Evolutionary conservation across 2,888 invertebrate species (phyloP).

Genomic region (Liopterus haemorrhoidalis): DNA sequence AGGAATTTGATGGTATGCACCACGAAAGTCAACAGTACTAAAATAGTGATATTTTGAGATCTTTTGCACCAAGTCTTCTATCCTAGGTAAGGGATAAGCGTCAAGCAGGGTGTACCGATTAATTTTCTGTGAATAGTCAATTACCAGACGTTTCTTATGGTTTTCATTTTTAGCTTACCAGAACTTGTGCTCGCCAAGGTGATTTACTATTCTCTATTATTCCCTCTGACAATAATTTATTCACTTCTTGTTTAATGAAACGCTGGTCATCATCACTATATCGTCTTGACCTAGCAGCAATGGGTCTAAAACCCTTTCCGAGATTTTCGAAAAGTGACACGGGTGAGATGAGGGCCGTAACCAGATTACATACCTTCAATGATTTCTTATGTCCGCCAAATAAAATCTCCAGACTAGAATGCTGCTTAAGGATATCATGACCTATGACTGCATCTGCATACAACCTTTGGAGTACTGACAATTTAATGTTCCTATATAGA

Average conservation of each 20-base stretch:
- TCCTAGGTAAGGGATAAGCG: constrained; percentile 28
- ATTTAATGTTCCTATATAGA: background rate
- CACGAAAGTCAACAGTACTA: constrained; percentile 23
- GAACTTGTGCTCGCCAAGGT: constrained; percentile 24
- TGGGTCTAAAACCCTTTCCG: background rate
- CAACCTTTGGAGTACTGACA: background rate
- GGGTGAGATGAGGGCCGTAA: background rate
- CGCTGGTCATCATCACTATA: background rate
- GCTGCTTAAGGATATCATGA: background rate
- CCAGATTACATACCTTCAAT: too few relatives aligned
- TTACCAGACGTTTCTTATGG: constrained; percentile 30
- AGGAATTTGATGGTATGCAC: constrained; percentile 26
- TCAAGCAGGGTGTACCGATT: constrained; percentile 30
- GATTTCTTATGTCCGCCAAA: too few relatives aligned
- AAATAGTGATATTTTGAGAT: constrained; percentile 21
- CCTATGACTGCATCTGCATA: background rate
- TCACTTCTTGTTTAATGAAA: constrained; percentile 4
- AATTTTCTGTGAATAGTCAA: constrained; percentile 33
- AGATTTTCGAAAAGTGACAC: background rate
- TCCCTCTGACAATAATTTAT: background rate
- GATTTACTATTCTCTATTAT: constrained; percentile 6
- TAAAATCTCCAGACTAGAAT: too few relatives aligned
- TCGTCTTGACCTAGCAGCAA: constrained; percentile 4
- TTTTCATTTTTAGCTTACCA: constrained; percentile 23
- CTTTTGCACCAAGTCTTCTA: constrained; percentile 19